Evolutionary conservation across 1,140 invertebrate genomes (phyloP).

Genomic region (Physella acuta): DNA sequence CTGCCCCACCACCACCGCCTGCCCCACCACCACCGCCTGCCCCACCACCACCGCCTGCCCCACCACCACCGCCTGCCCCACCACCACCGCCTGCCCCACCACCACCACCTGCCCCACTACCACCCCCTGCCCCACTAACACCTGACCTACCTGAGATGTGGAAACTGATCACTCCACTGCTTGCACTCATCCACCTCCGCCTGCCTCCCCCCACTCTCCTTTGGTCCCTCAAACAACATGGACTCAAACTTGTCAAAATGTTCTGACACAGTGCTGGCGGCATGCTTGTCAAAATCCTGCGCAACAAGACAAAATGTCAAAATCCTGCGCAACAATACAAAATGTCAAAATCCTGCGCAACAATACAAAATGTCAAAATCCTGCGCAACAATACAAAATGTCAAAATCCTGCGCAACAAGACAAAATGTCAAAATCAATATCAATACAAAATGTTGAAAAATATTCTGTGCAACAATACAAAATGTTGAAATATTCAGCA

Average conservation of each 20-base stretch:
- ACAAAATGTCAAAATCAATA: neutral
- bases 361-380: neutral
- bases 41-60: too few species aligned
- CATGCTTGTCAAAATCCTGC: slow-evolving; percentile 53
- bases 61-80: too few species aligned
- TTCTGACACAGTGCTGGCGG: slow-evolving; percentile 46
- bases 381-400: neutral
- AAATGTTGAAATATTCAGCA: neutral
- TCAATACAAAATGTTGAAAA: neutral
- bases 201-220: slow-evolving; percentile 27
- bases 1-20: too few species aligned
- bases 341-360: neutral
- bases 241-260: slow-evolving; percentile 52
- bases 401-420: slow-evolving; percentile 50
- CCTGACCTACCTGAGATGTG: slow-evolving; percentile 46
- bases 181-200: slow-evolving; percentile 46
- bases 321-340: neutral
- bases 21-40: too few species aligned
- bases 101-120: neutral
- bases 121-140: neutral
- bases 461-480: neutral
- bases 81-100: neutral
- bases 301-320: slow-evolving; percentile 23
- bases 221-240: slow-evolving; percentile 42
- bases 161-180: slow-evolving; percentile 51